These are phyloP conservation scores for Bothrops jararaca DNA, from an alignment of 2,113 vertebrate genomes.

Conservation along the genomic window DNA sequence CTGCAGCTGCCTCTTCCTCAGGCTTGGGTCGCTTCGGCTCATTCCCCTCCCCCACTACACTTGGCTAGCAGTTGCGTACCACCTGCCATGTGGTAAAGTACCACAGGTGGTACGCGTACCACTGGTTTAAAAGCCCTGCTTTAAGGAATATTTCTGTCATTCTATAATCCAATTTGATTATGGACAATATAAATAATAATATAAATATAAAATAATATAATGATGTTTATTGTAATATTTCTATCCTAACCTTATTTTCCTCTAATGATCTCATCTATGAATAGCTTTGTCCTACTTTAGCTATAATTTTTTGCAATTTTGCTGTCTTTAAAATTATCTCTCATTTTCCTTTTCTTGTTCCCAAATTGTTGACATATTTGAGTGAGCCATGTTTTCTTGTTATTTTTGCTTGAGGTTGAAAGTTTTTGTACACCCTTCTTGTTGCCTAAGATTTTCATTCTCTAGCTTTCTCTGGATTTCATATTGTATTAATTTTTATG, in stretches of 20 bases:
- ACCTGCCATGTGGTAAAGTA: too few species aligned
- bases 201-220: background rate
- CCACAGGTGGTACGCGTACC: too few species aligned
- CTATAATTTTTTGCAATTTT: background rate
- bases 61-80: too few species aligned
- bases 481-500: background rate
- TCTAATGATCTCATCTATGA: background rate
- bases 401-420: background rate
- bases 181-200: background rate
- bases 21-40: too few species aligned
- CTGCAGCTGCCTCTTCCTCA: too few species aligned
- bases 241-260: background rate
- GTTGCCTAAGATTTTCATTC: background rate
- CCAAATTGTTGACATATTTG: background rate
- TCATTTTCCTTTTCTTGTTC: background rate
- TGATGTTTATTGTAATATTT: background rate
- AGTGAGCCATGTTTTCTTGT: background rate
- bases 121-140: background rate
- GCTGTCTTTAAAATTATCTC: background rate
- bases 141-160: background rate
- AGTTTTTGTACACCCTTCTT: background rate
- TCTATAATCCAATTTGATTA: background rate
- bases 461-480: background rate
- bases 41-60: too few species aligned
- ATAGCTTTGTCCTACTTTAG: background rate